Percentiles rank a stretch among this genome's conserved stretches.
These are phyloP conservation scores for Mormyrus iriodes DNA, from an alignment of 2,113 vertebrate species.

Conservation along the genomic window DNA sequence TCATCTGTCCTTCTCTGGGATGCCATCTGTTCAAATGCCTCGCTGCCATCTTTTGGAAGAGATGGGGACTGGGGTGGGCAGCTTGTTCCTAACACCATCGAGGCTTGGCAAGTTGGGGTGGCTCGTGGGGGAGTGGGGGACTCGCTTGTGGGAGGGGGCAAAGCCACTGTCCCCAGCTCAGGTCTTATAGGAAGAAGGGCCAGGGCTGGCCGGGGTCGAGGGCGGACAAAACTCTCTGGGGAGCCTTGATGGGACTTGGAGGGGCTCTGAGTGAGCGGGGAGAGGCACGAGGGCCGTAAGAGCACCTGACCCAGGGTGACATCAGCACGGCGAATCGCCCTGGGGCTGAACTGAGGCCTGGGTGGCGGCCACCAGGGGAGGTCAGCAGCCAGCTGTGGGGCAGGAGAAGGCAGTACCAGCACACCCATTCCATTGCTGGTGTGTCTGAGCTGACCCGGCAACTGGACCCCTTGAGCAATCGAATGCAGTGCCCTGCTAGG, in stretches of 20 bases:
- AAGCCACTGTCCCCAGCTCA: slow-evolving; percentile 85
- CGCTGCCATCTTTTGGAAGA: slow-evolving; percentile 76
- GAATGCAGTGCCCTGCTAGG: slow-evolving; percentile 73
- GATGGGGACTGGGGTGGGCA: slow-evolving; percentile 82
- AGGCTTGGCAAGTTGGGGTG: slow-evolving; percentile 72
- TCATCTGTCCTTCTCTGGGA: slow-evolving; percentile 83
- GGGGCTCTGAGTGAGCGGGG: slow-evolving; percentile 94
- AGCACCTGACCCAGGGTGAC: slow-evolving; percentile 96
- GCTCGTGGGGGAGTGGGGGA: slow-evolving; percentile 82
- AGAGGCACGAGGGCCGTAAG: slow-evolving; percentile 94
- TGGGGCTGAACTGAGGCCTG: slow-evolving; percentile 90
- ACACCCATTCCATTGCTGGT: slow-evolving; percentile 98
- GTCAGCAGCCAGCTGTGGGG: slow-evolving; percentile 79
- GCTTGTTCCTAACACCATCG: slow-evolving; percentile 78
- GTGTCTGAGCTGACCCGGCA: slow-evolving; percentile 98
- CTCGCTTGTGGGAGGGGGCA: slow-evolving; percentile 83
- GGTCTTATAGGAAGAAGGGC: slow-evolving; percentile 77
- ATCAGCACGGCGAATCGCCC: slow-evolving; percentile 83
- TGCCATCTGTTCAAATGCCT: slow-evolving; percentile 86
- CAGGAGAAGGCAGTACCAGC: slow-evolving; percentile 98
- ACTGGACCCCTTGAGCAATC: slow-evolving; percentile 93
- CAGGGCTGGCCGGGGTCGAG: slow-evolving; percentile 83
- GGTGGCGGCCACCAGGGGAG: slow-evolving; percentile 80
- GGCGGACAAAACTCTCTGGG: slow-evolving; percentile 85
- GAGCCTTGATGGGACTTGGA: slow-evolving; percentile 90